Evolutionary conservation across 2,888 invertebrate genomes (phyloP).

Genomic region (Lasius fuliginosus): DNA sequence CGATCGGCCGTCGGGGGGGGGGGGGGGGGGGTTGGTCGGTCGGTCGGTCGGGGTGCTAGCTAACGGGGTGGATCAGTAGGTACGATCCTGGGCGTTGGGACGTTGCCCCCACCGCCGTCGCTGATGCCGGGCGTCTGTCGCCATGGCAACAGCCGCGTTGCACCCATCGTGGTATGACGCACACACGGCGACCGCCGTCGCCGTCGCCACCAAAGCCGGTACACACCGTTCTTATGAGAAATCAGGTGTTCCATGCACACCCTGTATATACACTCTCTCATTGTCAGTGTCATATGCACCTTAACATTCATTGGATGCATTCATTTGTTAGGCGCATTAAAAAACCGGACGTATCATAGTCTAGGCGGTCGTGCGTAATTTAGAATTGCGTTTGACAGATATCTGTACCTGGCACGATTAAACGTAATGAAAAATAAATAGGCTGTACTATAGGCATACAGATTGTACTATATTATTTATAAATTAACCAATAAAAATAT

Average conservation of each 20-base stretch:
- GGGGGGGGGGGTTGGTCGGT: not conserved
- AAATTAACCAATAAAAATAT: slow-evolving; percentile 4
- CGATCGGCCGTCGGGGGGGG: not conserved
- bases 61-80: slow-evolving; percentile 78
- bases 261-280: slow-evolving; percentile 6
- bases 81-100: slow-evolving; percentile 85
- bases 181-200: slow-evolving; percentile 58
- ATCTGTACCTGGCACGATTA: not conserved
- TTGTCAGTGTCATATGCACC: not conserved
- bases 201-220: slow-evolving; percentile 23
- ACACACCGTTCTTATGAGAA: slow-evolving; percentile 60
- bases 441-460: too few relatives aligned
- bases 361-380: not conserved
- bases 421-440: not conserved
- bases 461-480: not conserved
- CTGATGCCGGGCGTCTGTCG: slow-evolving; percentile 86
- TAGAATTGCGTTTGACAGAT: not conserved
- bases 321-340: too few relatives aligned
- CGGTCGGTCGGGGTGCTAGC: slow-evolving; percentile 16
- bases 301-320: not conserved
- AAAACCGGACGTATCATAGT: too few relatives aligned
- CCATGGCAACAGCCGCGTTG: slow-evolving; percentile 87
- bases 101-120: slow-evolving; percentile 86
- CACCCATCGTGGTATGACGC: slow-evolving; percentile 80
- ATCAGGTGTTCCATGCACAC: slow-evolving; percentile 69